These are phyloP conservation scores for Polydrusus pterygomalis DNA, from an alignment of 2,888 invertebrate species.

Conservation along the genomic window DNA sequence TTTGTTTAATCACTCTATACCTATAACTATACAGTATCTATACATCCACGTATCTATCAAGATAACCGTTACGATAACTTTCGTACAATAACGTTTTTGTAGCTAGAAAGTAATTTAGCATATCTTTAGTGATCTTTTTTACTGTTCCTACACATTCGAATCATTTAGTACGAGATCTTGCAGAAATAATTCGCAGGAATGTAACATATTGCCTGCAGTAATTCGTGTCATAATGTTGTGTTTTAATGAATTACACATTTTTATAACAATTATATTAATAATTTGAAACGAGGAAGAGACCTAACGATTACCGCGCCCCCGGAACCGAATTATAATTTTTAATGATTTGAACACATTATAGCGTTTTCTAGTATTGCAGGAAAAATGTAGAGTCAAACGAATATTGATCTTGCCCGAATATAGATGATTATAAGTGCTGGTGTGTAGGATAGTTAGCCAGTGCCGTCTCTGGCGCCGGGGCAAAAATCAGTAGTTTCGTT, in stretches of 20 bases:
- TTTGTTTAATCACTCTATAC: conserved; percentile 6
- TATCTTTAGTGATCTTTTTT: conserved; percentile 21
- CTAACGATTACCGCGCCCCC: conserved; percentile 39
- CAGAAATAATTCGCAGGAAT: conserved; percentile 43
- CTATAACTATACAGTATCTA: no score
- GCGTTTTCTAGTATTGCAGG: conserved; percentile 23
- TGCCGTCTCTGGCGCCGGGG: no score
- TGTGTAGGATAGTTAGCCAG: no score
- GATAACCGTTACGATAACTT: conserved; percentile 3
- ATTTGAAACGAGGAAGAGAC: conserved; percentile 50
- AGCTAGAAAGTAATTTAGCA: conserved; percentile 13
- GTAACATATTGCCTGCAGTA: conserved; percentile 43
- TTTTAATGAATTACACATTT: conserved; percentile 53
- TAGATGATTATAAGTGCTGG: no score
- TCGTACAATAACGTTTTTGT: conserved; percentile 4
- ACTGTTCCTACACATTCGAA: conserved; percentile 36
- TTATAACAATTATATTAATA: conserved; percentile 47
- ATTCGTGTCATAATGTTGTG: conserved; percentile 48
- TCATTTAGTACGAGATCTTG: conserved; percentile 38
- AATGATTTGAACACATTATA: conserved; percentile 38
- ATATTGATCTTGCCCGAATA: conserved; percentile 33
- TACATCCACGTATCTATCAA: conserved; percentile 1
- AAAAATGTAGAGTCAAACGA: neutral
- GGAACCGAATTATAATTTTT: conserved; percentile 48
- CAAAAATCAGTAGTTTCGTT: no score